Evolutionary conservation across 2,888 invertebrate genomes (phyloP).

Genomic region (Marronus borbonicus): DNA sequence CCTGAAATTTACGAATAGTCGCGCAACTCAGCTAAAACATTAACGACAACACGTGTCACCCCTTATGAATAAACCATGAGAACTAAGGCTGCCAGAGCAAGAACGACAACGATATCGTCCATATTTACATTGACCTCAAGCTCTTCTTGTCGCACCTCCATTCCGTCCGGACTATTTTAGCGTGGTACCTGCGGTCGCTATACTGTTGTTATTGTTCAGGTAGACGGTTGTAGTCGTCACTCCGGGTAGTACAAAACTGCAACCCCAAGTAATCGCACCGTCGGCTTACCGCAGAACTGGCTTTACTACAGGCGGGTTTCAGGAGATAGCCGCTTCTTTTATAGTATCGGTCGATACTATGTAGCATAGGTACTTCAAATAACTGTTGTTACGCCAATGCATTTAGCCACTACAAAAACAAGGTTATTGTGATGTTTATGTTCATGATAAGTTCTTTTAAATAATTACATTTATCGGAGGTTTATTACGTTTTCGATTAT

Average conservation of each 20-base stretch:
- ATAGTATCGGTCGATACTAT: background rate
- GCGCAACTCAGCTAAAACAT: slow-evolving; percentile 30
- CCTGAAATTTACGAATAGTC: slow-evolving; percentile 30
- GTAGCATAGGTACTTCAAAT: background rate
- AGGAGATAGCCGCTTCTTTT: background rate
- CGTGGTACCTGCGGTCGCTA: slow-evolving; percentile 30
- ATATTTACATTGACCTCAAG: slow-evolving; percentile 38
- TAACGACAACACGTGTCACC: slow-evolving; percentile 41
- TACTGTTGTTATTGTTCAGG: slow-evolving; percentile 34
- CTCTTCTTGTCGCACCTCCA: slow-evolving; percentile 1
- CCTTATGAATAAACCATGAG: slow-evolving; percentile 43
- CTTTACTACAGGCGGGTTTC: background rate
- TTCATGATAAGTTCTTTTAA: too few species aligned
- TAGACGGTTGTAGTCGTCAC: slow-evolving; percentile 15
- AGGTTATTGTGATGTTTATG: too few species aligned
- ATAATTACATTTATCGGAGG: too few species aligned
- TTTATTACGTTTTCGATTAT: too few species aligned
- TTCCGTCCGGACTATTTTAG: slow-evolving; percentile 26
- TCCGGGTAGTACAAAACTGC: slow-evolving; percentile 10
- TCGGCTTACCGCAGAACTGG: background rate
- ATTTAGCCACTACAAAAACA: too few species aligned
- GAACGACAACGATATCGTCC: slow-evolving; percentile 29
- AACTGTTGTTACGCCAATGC: background rate
- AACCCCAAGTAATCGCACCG: slow-evolving; percentile 15
- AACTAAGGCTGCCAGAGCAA: slow-evolving; percentile 17